Percentiles rank a stretch among this genome's conserved stretches.
phyloP scores from a whole-genome alignment of 2,888 invertebrate species.

The Microctonus aethiopoides region DNA sequence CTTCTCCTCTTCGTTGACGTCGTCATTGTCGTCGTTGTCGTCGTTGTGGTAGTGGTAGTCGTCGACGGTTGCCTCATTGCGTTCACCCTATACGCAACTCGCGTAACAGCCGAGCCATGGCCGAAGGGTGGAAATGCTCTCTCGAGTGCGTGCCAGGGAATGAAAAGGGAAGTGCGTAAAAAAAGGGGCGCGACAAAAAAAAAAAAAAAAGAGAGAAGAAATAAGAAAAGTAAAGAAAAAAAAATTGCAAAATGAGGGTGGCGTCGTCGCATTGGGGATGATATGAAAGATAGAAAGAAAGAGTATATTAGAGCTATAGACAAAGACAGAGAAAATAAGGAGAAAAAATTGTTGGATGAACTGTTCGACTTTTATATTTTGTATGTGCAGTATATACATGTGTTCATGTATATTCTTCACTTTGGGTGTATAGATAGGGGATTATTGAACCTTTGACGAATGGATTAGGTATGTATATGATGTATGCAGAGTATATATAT shows the following conservation, averaged over 20 bases:
- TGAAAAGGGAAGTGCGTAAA: slow-evolving; percentile 24
- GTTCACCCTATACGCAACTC: slow-evolving; percentile 20
- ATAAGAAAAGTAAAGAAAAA: neutral
- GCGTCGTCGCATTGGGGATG: neutral
- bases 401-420: too few relatives aligned
- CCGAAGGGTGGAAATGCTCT: slow-evolving; percentile 56
- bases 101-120: slow-evolving; percentile 37
- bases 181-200: slow-evolving; percentile 18
- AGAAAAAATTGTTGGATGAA: neutral
- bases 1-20: slow-evolving; percentile 18
- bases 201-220: slow-evolving; percentile 10
- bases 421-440: neutral
- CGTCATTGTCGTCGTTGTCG: slow-evolving; percentile 22
- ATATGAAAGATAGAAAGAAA: neutral
- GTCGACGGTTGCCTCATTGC: slow-evolving; percentile 1
- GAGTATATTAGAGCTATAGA: neutral
- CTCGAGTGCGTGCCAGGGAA: slow-evolving; percentile 47
- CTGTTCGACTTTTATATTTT: neutral
- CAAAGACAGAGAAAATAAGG: neutral
- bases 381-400: too few relatives aligned
- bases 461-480: slow-evolving; percentile 28
- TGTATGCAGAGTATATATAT: neutral
- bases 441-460: slow-evolving; percentile 14
- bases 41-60: slow-evolving; percentile 20
- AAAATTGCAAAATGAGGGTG: neutral